Base-by-base conservation (phyloP, 2,113 vertebrate species). In the Falcunculus frontatus region DNA sequence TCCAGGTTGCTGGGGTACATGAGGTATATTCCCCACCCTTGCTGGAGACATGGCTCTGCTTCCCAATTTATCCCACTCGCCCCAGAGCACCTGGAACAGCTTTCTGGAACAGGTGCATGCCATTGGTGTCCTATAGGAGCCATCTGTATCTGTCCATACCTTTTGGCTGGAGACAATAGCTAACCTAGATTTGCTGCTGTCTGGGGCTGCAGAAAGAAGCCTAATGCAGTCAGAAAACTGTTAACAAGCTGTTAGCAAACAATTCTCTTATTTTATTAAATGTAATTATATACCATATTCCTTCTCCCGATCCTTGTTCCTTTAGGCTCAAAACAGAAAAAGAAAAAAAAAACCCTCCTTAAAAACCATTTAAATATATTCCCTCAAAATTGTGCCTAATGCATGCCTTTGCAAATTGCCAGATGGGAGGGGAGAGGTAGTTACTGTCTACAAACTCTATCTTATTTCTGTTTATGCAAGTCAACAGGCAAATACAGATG, bases 21-120 rank as follows among this genome's bases (percentile, higher is more conserved):
- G 16, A 33, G 4, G 4, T 14, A 37, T 2, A 0, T 12, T 35
- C 30, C 27, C 21, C 3, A 10, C 17, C 47, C 35, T 72, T 22
- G 16, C 55, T 44, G 13, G 42, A 47, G 33, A 20, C 23, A 16
- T 3, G 9, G 25, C 22, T 35, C 35, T 2, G 3, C 52, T 82
- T 77, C 52, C 65, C 49, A 37, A 37, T 69, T 63, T 49, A 49
- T 95, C 41, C 42, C 42, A 13, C 33, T 63, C 1, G 0, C 7
- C 39, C 26, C 41, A 33, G 35, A 75, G 64, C 26, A 20, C 41
- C 64, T 95, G 87, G 52, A 93, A n/a, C 64, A 95, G 56, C 73
- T 78, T 92, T 81, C 72, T 75, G 73, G 81, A 94, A 52, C 93
- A 91, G 84, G 46, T 91, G 84, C 62, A n/a, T 18, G 11, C 60